A percentile compares a stretch with the other conserved stretches of the same genome.
Conservation (phyloP, 1,140 invertebrate genomes). For the Drosophila persimilis region DNA sequence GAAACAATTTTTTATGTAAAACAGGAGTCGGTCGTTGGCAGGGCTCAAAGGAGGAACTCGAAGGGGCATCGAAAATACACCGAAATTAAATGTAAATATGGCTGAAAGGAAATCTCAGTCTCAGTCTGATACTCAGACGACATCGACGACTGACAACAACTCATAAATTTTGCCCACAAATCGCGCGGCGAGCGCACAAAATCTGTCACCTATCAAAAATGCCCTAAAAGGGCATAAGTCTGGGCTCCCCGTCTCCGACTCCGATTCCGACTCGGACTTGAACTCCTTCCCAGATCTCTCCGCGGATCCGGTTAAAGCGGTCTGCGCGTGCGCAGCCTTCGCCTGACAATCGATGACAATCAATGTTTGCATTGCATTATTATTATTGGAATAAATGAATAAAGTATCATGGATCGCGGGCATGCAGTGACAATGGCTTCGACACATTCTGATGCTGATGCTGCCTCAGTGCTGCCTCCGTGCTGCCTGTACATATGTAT, state of each 20-base stretch:
- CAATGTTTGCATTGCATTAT: slow-evolving; percentile 83
- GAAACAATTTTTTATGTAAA: slow-evolving; percentile 69
- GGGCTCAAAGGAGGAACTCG: too few relatives aligned
- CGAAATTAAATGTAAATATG: slow-evolving; percentile 70
- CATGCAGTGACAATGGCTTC: slow-evolving; percentile 78
- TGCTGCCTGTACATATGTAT: slow-evolving; percentile 44
- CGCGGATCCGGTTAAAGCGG: slow-evolving; percentile 38
- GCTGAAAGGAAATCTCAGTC: slow-evolving; percentile 37
- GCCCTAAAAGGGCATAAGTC: slow-evolving; percentile 81
- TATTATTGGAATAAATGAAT: slow-evolving; percentile 83
- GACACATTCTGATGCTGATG: slow-evolving; percentile 51
- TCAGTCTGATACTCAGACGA: not conserved
- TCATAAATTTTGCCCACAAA: slow-evolving; percentile 78
- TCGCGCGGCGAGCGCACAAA: slow-evolving; percentile 66
- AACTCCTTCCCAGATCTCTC: not conserved
- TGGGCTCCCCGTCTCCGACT: not conserved
- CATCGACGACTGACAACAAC: slow-evolving; percentile 55
- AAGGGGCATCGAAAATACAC: slow-evolving; percentile 68
- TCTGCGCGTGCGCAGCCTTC: slow-evolving; percentile 65
- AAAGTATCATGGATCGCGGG: slow-evolving; percentile 71
- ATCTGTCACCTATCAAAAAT: slow-evolving; percentile 82
- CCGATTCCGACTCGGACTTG: too few relatives aligned
- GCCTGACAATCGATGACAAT: slow-evolving; percentile 80
- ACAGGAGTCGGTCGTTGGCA: slow-evolving; percentile 3
- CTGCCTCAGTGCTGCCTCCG: not conserved